phyloP scores from a whole-genome alignment of 2,797 vertebrate genomes.

The Bucorvus abyssinicus region DNA sequence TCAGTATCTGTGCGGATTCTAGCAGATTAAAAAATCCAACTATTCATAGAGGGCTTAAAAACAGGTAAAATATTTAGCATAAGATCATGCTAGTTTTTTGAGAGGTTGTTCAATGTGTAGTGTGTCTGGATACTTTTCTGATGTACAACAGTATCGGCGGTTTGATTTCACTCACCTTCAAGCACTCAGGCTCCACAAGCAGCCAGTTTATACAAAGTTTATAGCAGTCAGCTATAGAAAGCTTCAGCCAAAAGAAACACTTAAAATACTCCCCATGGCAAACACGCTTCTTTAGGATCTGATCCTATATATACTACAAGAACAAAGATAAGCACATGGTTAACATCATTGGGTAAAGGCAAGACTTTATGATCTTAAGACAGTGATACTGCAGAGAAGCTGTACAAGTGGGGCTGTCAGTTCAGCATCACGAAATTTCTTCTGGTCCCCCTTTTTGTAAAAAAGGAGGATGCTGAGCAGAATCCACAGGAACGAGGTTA shows the following conservation, averaged over 20 bases:
- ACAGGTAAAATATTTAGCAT: background rate
- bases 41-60: background rate
- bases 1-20: background rate
- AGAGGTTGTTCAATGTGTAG: background rate
- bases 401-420: background rate
- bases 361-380: background rate
- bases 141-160: accelerated
- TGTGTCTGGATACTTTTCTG: background rate
- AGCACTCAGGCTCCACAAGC: background rate
- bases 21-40: background rate
- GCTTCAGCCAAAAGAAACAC: background rate
- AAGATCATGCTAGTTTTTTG: background rate
- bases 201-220: background rate
- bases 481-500: background rate
- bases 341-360: background rate
- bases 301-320: background rate
- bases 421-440: background rate
- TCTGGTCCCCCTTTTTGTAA: background rate
- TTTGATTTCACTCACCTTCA: background rate
- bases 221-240: background rate
- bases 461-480: background rate
- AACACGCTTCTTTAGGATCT: background rate
- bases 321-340: background rate
- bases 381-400: background rate
- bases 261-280: background rate